Base-by-base conservation (phyloP, 2,888 invertebrate species). In the Idaea dimidiata region DNA sequence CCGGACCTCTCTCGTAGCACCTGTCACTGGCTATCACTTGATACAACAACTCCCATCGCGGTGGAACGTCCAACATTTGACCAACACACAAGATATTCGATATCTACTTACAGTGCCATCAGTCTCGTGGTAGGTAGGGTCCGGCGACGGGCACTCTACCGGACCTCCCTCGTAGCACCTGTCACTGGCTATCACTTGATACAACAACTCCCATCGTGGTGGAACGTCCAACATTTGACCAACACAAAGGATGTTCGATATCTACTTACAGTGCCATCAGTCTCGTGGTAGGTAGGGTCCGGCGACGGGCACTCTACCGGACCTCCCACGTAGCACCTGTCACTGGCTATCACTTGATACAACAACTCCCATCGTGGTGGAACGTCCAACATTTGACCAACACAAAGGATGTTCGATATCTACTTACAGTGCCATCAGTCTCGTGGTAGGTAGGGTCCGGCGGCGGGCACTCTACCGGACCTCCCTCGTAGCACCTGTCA, bases 401-500 rank as follows among this genome's bases (percentile, higher is more conserved):
- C 4, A 8, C 6, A 32, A 10, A 10, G 32, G 4, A 32, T 32
- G 10, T 1, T 14, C 1, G 14, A 43, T 14, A 14, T 43, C 43
- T 8, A 43, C 80, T 84, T 73, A 94, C 94, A 56, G 87, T 67
- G 66, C 89, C 90, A 0, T 74, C 72, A 0, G 89, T 90, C 0
- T 85, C 71, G 71, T 79, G 86, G 63, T 66, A 85, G 0, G 63
- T 78, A 0, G 68, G 66, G 55, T 92, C 92, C 0, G 82, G 80
- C 0, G 89, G 89, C 62, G 89, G 87, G 32, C 18, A 14, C 18
- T 82, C 76, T 0, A 66, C 74, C 0, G 70, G 64, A 59, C 85
- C 67, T 0, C 77, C 80, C 1, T 76, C 77, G n/a, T 74, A 80
- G 74, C 90, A 90, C 56, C 80, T 73, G 77, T 95, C 95, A 43